phyloP scores from a whole-genome alignment of 2,888 invertebrate genomes.

The Nemurella pictetii region DNA sequence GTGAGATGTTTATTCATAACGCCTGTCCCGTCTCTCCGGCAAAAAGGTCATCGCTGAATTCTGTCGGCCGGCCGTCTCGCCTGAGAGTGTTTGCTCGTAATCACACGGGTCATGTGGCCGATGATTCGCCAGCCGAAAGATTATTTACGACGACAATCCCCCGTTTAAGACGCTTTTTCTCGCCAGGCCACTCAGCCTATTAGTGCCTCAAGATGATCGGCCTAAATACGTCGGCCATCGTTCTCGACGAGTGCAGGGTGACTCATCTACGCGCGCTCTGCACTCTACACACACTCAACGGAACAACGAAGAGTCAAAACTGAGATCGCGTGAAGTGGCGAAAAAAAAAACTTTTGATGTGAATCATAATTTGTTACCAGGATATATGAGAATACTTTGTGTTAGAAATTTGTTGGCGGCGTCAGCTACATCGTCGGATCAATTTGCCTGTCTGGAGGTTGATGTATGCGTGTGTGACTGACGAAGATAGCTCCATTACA shows the following conservation, averaged over 20 bases:
- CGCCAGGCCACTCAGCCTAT: background rate
- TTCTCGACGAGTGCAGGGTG: background rate
- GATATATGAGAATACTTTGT: too few species aligned
- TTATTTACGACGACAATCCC: background rate
- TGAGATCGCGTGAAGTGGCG: too few species aligned
- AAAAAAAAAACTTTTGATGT: too few species aligned
- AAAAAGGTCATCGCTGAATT: background rate
- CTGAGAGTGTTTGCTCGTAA: background rate
- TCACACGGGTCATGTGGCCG: background rate
- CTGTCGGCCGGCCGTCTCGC: background rate
- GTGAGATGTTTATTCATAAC: background rate
- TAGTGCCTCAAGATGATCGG: background rate
- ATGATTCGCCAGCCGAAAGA: background rate
- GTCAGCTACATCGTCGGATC: too few species aligned
- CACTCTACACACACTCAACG: too few species aligned
- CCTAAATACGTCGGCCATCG: background rate
- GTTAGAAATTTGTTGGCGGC: too few species aligned
- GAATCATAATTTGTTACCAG: too few species aligned
- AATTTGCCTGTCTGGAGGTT: background rate
- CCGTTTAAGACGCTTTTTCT: background rate
- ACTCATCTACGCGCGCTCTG: background rate
- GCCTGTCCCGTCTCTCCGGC: background rate
- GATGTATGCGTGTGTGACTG: background rate
- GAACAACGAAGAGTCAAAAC: too few species aligned
- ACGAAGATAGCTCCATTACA: background rate